phyloP scores from a whole-genome alignment of 2,888 invertebrate genomes.

The Scaptomyza tumidula region DNA sequence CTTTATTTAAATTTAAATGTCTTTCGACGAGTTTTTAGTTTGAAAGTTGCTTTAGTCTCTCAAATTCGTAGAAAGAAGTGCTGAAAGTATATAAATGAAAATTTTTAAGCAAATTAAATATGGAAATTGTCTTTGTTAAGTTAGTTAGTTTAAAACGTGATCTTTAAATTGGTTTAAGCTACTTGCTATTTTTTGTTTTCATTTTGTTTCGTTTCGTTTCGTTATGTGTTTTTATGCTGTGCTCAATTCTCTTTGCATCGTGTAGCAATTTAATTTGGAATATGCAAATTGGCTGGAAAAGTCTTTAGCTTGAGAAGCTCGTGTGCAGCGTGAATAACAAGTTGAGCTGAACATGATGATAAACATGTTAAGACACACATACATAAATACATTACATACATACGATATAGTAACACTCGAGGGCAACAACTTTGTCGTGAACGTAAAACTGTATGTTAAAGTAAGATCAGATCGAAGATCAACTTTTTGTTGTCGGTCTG shows the following conservation, averaged over 20 bases:
- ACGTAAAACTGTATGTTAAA: conserved; percentile 3
- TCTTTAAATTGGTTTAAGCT: conserved; percentile 14
- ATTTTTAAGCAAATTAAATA: not conserved
- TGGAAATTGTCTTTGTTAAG: not conserved
- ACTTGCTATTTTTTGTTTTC: not conserved
- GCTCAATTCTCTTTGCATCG: conserved; percentile 35
- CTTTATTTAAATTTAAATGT: too few relatives aligned
- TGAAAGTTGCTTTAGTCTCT: too few relatives aligned
- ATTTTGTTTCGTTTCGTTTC: not conserved
- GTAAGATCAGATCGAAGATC: conserved; percentile 27
- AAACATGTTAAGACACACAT: conserved; percentile 16
- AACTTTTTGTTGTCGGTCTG: not conserved
- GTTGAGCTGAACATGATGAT: conserved; percentile 43
- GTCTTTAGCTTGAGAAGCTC: conserved; percentile 12
- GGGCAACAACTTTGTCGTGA: not conserved
- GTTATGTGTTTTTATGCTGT: conserved; percentile 2
- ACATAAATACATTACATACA: not conserved
- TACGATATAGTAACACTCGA: not conserved
- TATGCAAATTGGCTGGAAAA: conserved; percentile 51
- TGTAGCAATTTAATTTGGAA: conserved; percentile 58
- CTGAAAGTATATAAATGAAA: not conserved
- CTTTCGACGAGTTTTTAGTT: too few relatives aligned
- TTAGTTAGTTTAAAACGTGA: not conserved
- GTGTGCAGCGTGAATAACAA: conserved; percentile 45
- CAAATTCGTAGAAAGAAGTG: too few relatives aligned